Conservation (phyloP, 2,113 vertebrate species). For the Bos javanicus region DNA sequence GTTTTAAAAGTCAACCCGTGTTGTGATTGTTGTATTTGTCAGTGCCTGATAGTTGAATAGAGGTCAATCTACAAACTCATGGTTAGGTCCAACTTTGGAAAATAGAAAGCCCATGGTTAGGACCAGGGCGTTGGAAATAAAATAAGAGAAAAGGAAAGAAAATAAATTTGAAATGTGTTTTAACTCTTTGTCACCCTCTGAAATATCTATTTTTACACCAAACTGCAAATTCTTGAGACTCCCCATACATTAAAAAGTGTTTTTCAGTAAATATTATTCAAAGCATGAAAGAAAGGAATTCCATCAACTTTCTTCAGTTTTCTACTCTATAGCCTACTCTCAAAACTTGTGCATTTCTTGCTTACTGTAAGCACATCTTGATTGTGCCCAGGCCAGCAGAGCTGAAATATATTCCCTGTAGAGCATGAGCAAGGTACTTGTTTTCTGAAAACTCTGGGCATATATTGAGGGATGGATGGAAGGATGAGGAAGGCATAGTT, state of each 20-base stretch:
- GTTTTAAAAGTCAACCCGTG: background rate
- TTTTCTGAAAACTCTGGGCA: background rate
- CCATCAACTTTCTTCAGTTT: background rate
- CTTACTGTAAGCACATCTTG: background rate
- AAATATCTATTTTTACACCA: background rate
- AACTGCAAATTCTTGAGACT: background rate
- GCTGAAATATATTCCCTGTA: background rate
- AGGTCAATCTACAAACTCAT: background rate
- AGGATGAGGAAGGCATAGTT: background rate
- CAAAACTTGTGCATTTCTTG: background rate
- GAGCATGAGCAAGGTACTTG: background rate
- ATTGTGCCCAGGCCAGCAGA: background rate
- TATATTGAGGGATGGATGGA: no score
- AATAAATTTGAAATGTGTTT: background rate
- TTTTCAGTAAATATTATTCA: background rate
- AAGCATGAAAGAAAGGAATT: background rate
- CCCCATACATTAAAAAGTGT: background rate
- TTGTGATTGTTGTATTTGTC: background rate
- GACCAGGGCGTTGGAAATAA: background rate
- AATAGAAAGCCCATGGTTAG: background rate
- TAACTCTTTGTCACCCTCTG: background rate
- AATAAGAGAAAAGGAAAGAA: background rate
- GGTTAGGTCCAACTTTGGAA: background rate
- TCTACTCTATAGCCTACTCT: background rate
- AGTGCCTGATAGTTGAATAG: background rate